Evolutionary conservation across 2,888 invertebrate species (phyloP).

Genomic region (Dastarcus helophoroides): DNA sequence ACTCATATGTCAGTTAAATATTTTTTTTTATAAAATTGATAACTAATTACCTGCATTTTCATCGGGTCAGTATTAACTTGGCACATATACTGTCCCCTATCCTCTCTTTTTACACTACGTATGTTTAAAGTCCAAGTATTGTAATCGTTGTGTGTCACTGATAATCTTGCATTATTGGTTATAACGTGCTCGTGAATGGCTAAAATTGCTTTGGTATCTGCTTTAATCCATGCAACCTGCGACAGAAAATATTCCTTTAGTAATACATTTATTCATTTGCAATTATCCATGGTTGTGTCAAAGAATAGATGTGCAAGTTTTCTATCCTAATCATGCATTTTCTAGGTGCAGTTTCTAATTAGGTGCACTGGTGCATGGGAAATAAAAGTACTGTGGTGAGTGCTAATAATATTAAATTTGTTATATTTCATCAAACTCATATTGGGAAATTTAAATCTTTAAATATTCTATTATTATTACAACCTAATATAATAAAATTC

Average conservation of each 20-base stretch:
- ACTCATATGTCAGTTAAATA: too few relatives aligned
- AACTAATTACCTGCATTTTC: conserved; percentile 74
- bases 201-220: conserved; percentile 84
- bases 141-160: conserved; percentile 84
- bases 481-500: too few relatives aligned
- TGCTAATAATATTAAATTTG: too few relatives aligned
- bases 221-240: conserved; percentile 92
- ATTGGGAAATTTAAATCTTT: too few relatives aligned
- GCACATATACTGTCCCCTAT: conserved; percentile 87
- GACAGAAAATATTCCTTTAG: conserved; percentile 18
- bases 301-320: not conserved
- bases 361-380: too few relatives aligned
- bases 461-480: too few relatives aligned
- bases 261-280: too few relatives aligned
- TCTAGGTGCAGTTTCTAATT: not conserved
- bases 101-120: conserved; percentile 71
- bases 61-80: conserved; percentile 91
- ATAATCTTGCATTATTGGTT: conserved; percentile 80
- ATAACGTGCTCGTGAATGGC: conserved; percentile 91
- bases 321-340: too few relatives aligned
- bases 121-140: conserved; percentile 90
- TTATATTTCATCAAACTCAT: too few relatives aligned
- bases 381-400: too few relatives aligned
- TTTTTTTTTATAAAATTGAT: too few relatives aligned
- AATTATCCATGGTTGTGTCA: not conserved